Conservation (phyloP, 2,888 invertebrate genomes). For the Lasioglossum pauxillum region DNA sequence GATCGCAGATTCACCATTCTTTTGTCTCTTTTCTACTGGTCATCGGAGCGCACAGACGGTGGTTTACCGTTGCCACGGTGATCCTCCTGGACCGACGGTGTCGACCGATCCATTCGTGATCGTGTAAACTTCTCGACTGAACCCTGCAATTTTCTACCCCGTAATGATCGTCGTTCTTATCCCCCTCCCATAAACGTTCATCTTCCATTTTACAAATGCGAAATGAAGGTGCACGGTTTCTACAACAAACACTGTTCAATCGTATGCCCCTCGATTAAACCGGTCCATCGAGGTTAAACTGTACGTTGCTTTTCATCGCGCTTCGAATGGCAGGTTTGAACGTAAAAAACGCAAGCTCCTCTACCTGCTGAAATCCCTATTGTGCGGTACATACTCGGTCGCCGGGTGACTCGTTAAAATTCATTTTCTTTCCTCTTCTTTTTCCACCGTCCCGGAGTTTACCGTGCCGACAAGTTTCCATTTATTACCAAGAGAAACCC, state of each 20-base stretch:
- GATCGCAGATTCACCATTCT: conserved; percentile 18
- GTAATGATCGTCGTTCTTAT: conserved; percentile 18
- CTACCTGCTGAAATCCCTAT: conserved; percentile 6
- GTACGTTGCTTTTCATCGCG: not conserved
- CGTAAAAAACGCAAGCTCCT: not conserved
- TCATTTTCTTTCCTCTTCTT: conserved; percentile 16
- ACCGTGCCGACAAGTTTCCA: conserved; percentile 52
- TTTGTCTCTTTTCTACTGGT: conserved; percentile 35
- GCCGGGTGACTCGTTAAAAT: conserved; percentile 13
- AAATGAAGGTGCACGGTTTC: not conserved
- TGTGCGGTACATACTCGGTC: conserved; percentile 5
- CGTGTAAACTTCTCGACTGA: conserved; percentile 35
- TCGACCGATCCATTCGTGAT: conserved; percentile 37
- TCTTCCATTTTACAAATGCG: not conserved
- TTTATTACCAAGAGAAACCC: conserved; percentile 53
- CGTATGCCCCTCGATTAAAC: not conserved
- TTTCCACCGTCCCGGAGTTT: conserved; percentile 24
- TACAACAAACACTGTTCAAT: not conserved
- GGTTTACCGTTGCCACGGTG: conserved; percentile 67
- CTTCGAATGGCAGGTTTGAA: not conserved
- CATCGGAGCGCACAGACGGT: conserved; percentile 55
- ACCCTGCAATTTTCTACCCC: conserved; percentile 46
- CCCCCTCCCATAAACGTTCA: not conserved
- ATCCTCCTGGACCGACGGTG: conserved; percentile 54
- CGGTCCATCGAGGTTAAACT: not conserved